Evolutionary conservation across 2,113 vertebrate genomes (phyloP).

Genomic region (Prunella fulvescens): DNA sequence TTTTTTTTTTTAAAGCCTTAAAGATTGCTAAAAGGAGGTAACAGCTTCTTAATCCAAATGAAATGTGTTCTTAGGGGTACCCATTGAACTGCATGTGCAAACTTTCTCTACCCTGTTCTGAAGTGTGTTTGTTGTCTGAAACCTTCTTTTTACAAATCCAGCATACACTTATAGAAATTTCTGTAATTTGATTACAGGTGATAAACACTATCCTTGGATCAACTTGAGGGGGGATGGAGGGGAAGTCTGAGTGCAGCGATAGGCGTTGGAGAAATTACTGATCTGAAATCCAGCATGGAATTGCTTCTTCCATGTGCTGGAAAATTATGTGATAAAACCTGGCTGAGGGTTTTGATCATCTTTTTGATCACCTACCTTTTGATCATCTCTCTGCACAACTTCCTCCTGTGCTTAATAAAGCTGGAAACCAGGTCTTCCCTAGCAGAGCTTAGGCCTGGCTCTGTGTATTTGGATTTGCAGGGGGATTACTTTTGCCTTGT

Average conservation of each 20-base stretch:
- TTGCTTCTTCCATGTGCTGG: accelerated
- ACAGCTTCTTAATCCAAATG: background rate
- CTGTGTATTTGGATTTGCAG: background rate
- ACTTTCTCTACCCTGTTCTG: background rate
- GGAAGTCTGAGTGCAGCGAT: background rate
- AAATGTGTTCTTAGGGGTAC: background rate
- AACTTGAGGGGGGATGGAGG: accelerated
- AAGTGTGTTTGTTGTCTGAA: background rate
- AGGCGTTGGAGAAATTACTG: background rate
- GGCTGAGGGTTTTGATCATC: background rate
- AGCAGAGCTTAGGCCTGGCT: background rate
- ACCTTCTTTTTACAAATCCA: background rate
- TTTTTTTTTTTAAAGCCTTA: background rate
- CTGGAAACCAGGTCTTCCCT: background rate
- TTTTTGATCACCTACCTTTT: too few species aligned
- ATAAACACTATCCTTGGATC: background rate
- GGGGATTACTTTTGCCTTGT: background rate
- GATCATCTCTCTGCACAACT: background rate
- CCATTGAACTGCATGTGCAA: background rate
- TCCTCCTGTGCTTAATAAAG: background rate
- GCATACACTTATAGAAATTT: background rate
- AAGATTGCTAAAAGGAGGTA: background rate
- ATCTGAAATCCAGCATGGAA: background rate
- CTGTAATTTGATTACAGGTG: background rate
- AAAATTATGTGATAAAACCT: background rate